These are phyloP conservation scores for Chrysocyon brachyurus DNA, from an alignment of 2,797 vertebrate species.

Conservation along the genomic window DNA sequence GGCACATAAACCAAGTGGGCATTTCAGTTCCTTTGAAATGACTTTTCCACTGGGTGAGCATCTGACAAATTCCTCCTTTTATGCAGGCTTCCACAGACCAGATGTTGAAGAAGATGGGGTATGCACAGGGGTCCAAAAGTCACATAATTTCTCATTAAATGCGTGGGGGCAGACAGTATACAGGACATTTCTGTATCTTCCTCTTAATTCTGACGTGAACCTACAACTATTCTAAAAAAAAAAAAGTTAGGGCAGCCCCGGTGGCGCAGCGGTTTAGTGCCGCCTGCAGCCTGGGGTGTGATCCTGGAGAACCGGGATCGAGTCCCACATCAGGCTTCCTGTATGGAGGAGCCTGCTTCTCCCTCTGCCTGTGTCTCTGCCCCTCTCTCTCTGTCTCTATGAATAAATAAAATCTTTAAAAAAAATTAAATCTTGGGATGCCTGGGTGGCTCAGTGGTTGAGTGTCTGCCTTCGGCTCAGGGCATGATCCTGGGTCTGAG, in stretches of 20 bases:
- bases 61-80: slow-evolving; percentile 26
- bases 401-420: not conserved
- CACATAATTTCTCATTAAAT: not conserved
- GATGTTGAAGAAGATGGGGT: not conserved
- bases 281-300: too few relatives aligned
- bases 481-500: too few relatives aligned
- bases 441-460: not conserved
- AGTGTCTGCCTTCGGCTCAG: not conserved
- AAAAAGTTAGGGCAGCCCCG: too few relatives aligned
- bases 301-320: too few relatives aligned
- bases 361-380: too few relatives aligned
- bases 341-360: too few relatives aligned
- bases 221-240: not conserved
- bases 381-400: too few relatives aligned
- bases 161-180: not conserved
- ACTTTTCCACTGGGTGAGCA: slow-evolving; percentile 50
- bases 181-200: not conserved
- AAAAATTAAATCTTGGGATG: not conserved
- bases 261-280: too few relatives aligned
- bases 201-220: not conserved
- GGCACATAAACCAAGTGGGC: not conserved
- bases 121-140: not conserved
- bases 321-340: too few relatives aligned
- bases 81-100: fast-evolving
- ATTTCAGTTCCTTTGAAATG: slow-evolving; percentile 21